A percentile compares a stretch with the other conserved stretches of the same genome.
Conservation (phyloP, 1,140 invertebrate genomes). For the Drosophila pectinifera region DNA sequence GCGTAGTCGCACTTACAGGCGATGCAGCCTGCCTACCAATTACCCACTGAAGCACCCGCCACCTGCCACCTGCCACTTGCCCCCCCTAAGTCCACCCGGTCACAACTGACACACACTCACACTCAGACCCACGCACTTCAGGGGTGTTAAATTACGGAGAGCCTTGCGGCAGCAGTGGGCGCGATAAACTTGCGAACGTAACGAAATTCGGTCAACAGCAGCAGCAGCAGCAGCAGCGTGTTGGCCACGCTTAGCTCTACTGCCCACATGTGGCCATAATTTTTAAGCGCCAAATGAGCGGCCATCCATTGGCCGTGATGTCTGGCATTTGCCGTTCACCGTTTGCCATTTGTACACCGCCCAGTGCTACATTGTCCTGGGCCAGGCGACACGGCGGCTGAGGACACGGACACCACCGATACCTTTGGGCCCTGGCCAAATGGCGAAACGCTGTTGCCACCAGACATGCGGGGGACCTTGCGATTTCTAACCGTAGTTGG, state of each 20-base stretch:
- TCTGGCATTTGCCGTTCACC: conserved; percentile 50
- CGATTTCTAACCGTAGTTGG: conserved; percentile 59
- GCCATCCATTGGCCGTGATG: conserved; percentile 80
- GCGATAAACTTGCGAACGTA: conserved; percentile 74
- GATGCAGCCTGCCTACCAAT: conserved; percentile 71
- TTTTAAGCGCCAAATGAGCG: conserved; percentile 81
- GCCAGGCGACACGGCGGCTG: conserved; percentile 12
- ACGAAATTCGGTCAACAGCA: conserved; percentile 75
- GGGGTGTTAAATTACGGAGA: conserved; percentile 15
- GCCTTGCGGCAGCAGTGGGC: conserved; percentile 55
- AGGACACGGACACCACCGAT: conserved; percentile 13
- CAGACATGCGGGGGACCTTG: conserved; percentile 29
- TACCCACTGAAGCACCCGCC: conserved; percentile 35
- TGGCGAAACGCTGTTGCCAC: conserved; percentile 46
- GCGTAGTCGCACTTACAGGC: conserved; percentile 32
- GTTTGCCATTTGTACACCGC: conserved; percentile 11
- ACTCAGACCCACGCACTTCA: conserved; percentile 2
- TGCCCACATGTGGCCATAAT: conserved; percentile 81
- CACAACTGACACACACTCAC: conserved; percentile 2
- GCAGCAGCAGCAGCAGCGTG: conserved; percentile 39
- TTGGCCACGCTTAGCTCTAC: conserved; percentile 56
- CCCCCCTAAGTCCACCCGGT: background rate
- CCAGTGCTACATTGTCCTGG: conserved; percentile 27
- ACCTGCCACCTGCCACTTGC: background rate
- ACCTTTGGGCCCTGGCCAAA: conserved; percentile 62